A percentile compares a stretch with the other conserved stretches of the same genome.
Conservation (phyloP, 2,797 vertebrate genomes). For the Podarcis siculus region DNA sequence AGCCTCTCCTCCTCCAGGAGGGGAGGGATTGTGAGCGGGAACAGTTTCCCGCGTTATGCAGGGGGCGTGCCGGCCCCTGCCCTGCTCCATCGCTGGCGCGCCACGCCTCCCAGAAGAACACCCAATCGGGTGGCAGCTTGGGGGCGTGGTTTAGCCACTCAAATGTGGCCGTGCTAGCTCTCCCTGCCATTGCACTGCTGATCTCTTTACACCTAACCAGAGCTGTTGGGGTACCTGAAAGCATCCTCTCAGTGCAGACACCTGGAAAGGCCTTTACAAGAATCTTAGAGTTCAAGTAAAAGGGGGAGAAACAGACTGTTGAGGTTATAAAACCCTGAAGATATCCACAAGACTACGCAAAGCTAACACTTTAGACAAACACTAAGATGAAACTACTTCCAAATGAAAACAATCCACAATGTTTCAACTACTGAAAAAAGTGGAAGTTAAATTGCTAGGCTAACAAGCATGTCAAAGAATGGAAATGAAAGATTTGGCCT, state of each 20-base stretch:
- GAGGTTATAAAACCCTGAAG: background rate
- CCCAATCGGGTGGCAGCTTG: too few species aligned
- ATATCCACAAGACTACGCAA: background rate
- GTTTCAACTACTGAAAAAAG: background rate
- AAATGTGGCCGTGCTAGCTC: too few species aligned
- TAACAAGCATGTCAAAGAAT: background rate
- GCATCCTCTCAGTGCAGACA: background rate
- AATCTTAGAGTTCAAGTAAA: background rate
- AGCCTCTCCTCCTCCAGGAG: too few species aligned
- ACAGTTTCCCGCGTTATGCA: too few species aligned
- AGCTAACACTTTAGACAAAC: conserved; percentile 7
- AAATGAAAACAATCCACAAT: conserved; percentile 15
- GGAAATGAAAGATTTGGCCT: conserved; percentile 3
- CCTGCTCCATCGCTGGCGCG: too few species aligned
- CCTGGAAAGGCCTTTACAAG: rapidly evolving
- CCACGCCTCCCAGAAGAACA: too few species aligned
- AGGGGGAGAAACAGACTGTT: background rate
- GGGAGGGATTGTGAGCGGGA: too few species aligned
- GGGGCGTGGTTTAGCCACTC: too few species aligned
- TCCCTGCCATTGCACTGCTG: too few species aligned
- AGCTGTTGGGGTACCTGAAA: background rate
- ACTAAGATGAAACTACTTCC: background rate
- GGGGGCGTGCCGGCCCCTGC: too few species aligned
- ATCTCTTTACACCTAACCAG: background rate
- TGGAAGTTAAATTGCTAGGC: background rate